A percentile compares a stretch with the other conserved stretches of the same genome.
Evolutionary conservation across 2,113 vertebrate species (phyloP).

Genomic region (Oreochromis tanganicae): DNA sequence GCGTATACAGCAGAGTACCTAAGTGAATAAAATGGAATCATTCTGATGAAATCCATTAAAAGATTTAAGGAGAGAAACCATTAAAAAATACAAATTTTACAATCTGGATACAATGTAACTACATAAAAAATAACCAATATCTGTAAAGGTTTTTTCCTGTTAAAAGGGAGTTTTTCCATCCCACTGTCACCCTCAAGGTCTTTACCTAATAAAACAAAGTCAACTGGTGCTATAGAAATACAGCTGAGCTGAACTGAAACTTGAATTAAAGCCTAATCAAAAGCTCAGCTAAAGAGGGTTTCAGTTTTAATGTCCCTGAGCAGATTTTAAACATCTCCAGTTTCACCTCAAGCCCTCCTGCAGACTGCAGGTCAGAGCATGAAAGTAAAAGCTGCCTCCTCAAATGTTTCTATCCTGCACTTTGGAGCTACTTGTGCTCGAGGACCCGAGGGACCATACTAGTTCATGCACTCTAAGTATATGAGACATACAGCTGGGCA

Average conservation of each 20-base stretch:
- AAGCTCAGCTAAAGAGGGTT: neutral
- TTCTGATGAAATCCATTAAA: neutral
- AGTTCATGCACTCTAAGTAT: neutral
- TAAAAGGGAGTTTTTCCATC: neutral
- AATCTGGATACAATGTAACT: neutral
- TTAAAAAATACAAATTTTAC: neutral
- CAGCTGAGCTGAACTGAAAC: neutral
- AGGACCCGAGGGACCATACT: neutral
- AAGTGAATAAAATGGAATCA: neutral
- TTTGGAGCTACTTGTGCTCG: neutral
- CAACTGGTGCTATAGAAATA: neutral
- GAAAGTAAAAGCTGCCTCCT: neutral
- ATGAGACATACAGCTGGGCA: neutral
- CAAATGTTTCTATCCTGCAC: neutral
- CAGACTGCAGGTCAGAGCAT: neutral
- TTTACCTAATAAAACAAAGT: neutral
- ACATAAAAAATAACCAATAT: neutral
- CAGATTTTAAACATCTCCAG: neutral
- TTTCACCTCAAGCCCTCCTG: neutral
- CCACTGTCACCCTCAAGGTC: neutral
- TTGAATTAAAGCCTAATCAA: neutral
- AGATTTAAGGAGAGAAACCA: neutral
- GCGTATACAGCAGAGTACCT: neutral
- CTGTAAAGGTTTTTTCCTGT: neutral
- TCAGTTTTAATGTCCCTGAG: neutral